Conservation (phyloP, 2,113 vertebrate species). For the Elgaria multicarinata region DNA sequence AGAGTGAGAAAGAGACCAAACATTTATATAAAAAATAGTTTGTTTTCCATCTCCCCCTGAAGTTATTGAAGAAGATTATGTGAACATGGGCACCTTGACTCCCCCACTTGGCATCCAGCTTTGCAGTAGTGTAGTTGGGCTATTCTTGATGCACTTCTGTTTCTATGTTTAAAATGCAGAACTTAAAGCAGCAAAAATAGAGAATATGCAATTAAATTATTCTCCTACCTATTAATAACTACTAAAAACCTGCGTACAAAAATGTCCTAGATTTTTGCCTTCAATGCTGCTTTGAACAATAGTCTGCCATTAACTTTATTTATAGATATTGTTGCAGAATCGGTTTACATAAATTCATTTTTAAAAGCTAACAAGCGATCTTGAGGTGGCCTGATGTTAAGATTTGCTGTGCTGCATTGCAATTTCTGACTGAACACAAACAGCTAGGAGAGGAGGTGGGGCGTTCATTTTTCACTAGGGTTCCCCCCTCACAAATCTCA, state of each 20-base stretch:
- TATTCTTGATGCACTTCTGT: fast-evolving
- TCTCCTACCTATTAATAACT: background rate
- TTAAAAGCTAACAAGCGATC: background rate
- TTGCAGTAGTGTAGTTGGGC: background rate
- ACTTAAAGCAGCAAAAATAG: too few species aligned
- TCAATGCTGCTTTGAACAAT: too few species aligned
- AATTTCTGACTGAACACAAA: too few species aligned
- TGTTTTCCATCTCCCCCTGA: background rate
- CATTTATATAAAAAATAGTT: constrained; percentile 18
- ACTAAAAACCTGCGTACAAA: background rate
- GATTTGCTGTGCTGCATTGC: background rate
- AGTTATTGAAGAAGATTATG: constrained; percentile 12
- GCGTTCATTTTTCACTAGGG: too few species aligned
- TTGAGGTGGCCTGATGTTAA: background rate
- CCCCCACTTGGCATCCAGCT: background rate
- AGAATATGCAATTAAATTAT: background rate
- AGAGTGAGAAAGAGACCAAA: constrained; percentile 13
- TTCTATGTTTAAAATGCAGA: background rate
- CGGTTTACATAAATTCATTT: too few species aligned
- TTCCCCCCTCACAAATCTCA: background rate
- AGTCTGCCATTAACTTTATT: too few species aligned
- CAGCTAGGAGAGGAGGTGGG: too few species aligned
- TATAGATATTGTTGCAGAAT: too few species aligned
- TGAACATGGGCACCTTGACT: constrained; percentile 9
- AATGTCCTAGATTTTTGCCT: too few species aligned